Percentiles rank a stretch among this genome's conserved stretches.
Conservation (phyloP, 2,797 vertebrate species). For the Falco naumanni region DNA sequence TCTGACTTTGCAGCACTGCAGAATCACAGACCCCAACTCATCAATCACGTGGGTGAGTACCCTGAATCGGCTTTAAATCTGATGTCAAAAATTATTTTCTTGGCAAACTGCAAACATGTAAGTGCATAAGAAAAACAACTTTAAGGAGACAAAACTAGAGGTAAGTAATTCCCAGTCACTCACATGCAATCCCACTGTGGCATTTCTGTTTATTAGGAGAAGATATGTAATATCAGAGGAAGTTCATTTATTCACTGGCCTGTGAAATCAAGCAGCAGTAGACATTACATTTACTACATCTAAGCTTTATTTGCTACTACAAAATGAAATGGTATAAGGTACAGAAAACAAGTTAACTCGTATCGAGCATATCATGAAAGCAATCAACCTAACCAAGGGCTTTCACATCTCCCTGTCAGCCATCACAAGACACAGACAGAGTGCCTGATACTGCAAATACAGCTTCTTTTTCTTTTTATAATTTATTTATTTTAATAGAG, state of each 20-base stretch:
- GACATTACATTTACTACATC: constrained; percentile 1
- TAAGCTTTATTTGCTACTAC: constrained; percentile 38
- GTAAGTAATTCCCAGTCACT: constrained; percentile 45
- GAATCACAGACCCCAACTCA: neutral
- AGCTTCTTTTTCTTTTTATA: neutral
- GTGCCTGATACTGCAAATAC: neutral
- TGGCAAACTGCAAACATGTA: neutral
- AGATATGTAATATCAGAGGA: constrained; percentile 28
- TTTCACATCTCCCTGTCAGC: neutral
- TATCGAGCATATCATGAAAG: neutral
- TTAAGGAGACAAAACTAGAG: neutral
- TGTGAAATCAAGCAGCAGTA: constrained; percentile 55
- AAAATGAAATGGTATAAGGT: constrained; percentile 18
- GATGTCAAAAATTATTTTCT: neutral
- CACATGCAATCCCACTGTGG: neutral
- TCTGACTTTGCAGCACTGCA: neutral
- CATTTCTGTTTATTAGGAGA: constrained; percentile 55
- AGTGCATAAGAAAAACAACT: constrained; percentile 29
- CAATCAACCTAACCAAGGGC: constrained; percentile 9
- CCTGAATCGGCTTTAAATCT: neutral
- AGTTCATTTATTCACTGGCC: constrained; percentile 50
- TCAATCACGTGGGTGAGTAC: neutral
- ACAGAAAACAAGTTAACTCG: constrained; percentile 35
- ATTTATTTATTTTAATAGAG: neutral
- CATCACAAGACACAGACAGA: neutral